Conservation (phyloP, 2,888 invertebrate species). For the Portevinia maculata region DNA sequence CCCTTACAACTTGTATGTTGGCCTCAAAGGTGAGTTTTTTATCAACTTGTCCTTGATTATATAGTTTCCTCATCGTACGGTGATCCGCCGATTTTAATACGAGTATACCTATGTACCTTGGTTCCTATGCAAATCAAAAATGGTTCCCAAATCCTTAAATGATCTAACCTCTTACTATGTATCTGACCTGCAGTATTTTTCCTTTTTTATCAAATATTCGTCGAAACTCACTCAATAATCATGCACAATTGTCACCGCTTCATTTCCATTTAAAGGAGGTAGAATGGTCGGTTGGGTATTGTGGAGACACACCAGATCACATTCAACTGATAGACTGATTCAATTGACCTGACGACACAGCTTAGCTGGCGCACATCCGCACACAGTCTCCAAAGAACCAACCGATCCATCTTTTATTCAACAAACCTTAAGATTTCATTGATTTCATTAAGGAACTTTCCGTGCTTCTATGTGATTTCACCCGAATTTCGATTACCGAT, state of each 20-base stretch:
- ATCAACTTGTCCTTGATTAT: constrained; percentile 23
- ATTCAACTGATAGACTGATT: constrained; percentile 54
- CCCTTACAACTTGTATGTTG: too few species aligned
- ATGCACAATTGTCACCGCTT: constrained; percentile 44
- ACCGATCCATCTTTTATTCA: constrained; percentile 60
- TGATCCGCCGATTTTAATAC: constrained; percentile 23
- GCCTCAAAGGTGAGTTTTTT: neutral
- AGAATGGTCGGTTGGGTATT: neutral
- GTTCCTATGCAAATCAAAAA: constrained; percentile 36
- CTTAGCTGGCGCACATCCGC: neutral
- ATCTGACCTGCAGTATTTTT: constrained; percentile 1
- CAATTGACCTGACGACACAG: constrained; percentile 59
- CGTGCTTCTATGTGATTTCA: constrained; percentile 44
- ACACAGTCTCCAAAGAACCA: constrained; percentile 40
- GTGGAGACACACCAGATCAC: constrained; percentile 27
- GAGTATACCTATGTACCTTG: too few species aligned
- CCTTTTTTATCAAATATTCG: constrained; percentile 3
- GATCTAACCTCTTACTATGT: constrained; percentile 1
- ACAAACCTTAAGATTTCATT: constrained; percentile 18
- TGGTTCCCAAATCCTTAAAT: neutral
- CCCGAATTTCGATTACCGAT: constrained; percentile 16
- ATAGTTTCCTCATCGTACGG: constrained; percentile 24
- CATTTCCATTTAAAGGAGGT: constrained; percentile 47
- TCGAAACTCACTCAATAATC: constrained; percentile 32
- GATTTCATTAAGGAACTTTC: constrained; percentile 24